These are phyloP conservation scores for Ochropacha duplaris DNA, from an alignment of 2,888 invertebrate species.

Conservation along the genomic window DNA sequence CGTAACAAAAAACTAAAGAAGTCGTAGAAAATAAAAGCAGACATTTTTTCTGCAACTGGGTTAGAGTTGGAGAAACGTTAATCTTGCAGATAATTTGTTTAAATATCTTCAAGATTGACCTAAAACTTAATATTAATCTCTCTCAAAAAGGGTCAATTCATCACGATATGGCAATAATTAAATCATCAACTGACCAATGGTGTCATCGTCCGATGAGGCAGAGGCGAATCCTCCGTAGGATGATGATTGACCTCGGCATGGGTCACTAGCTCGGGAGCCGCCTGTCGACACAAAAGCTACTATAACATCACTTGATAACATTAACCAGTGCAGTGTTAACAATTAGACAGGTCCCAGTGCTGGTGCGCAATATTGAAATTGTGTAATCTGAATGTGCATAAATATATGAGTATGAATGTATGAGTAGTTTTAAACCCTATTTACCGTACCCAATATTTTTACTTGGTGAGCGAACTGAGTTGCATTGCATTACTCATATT, in stretches of 20 bases:
- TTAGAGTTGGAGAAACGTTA: too few relatives aligned
- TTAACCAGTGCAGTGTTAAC: neutral
- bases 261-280: constrained; percentile 77
- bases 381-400: constrained; percentile 19
- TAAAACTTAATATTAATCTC: too few relatives aligned
- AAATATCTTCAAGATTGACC: too few relatives aligned
- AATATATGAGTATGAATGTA: neutral
- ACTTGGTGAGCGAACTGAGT: too few relatives aligned
- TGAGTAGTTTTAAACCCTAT: too few relatives aligned
- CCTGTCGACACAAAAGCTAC: constrained; percentile 33
- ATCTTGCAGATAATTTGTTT: too few relatives aligned
- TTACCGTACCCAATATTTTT: too few relatives aligned
- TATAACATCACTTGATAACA: neutral
- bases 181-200: constrained; percentile 67
- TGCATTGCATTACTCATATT: too few relatives aligned
- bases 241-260: constrained; percentile 83
- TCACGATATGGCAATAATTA: neutral
- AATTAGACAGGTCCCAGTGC: constrained; percentile 11
- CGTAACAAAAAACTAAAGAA: too few relatives aligned
- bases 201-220: constrained; percentile 84
- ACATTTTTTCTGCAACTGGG: too few relatives aligned
- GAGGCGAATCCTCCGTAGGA: constrained; percentile 83
- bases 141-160: too few relatives aligned
- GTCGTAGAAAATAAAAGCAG: too few relatives aligned
- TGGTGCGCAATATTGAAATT: constrained; percentile 19